Evolutionary conservation across 53 echinoderm and acorn worm species (phyloP).

Genomic region (Mesocentrotus franciscanus): DNA sequence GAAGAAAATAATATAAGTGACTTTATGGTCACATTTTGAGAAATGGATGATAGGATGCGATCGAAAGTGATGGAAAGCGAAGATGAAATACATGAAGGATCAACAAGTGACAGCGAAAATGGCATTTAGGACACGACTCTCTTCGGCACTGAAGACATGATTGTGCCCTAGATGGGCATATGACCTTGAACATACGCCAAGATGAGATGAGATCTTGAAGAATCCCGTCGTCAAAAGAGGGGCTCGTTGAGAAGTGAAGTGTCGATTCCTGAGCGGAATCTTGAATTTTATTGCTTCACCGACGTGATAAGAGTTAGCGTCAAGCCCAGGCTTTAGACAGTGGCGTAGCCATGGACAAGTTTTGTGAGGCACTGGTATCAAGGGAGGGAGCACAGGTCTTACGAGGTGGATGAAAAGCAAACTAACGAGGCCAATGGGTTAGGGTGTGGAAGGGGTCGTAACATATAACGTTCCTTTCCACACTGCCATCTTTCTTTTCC

Average conservation of each 20-base stretch:
- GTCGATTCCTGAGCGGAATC: conserved; percentile 6
- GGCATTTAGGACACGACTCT: not conserved
- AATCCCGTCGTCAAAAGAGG: not conserved
- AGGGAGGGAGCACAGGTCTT: not conserved
- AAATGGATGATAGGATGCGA: not conserved
- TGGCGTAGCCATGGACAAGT: not conserved
- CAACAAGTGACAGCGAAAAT: not conserved
- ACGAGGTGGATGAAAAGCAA: not conserved
- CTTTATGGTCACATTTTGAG: not conserved
- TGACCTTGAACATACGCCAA: not conserved
- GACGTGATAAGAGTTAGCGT: not conserved
- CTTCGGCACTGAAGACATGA: not conserved
- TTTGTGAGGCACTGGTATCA: not conserved
- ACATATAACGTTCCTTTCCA: not conserved
- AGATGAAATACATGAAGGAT: not conserved
- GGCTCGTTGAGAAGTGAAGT: conserved; percentile 43
- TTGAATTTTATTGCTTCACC: conserved; percentile 30
- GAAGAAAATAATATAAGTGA: not conserved
- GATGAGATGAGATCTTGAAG: not conserved
- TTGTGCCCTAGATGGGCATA: not conserved
- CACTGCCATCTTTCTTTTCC: not conserved
- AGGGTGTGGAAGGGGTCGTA: not conserved
- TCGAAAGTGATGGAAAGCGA: not conserved
- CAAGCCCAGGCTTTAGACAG: not conserved
- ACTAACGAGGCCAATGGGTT: not conserved